Conservation (phyloP, 2,888 invertebrate species). For the Cylindroiulus punctatus region DNA sequence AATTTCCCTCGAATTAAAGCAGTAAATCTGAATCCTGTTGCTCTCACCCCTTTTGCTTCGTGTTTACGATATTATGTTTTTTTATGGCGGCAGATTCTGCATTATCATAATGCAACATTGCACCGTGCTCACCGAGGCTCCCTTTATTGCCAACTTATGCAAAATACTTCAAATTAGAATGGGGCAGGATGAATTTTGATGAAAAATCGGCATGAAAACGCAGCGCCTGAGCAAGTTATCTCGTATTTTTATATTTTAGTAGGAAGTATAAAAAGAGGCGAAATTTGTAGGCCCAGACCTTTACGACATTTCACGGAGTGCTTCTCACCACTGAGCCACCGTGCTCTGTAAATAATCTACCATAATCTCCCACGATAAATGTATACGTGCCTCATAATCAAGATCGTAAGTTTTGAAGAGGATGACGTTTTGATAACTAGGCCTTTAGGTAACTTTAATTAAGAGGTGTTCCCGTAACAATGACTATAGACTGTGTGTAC, state of each 20-base stretch:
- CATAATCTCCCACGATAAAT: constrained; percentile 4
- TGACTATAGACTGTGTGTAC: no score
- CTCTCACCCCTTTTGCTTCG: constrained; percentile 28
- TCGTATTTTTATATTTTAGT: neutral
- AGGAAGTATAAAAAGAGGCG: neutral
- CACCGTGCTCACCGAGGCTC: neutral
- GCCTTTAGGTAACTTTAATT: neutral
- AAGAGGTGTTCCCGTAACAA: no score
- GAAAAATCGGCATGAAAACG: neutral
- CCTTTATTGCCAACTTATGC: constrained; percentile 34
- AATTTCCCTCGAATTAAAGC: neutral
- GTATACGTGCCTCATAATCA: constrained; percentile 30
- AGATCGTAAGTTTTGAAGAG: neutral
- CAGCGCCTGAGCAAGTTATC: neutral
- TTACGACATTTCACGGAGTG: neutral
- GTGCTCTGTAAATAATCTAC: constrained; percentile 22
- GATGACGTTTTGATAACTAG: neutral
- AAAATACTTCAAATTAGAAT: constrained; percentile 37
- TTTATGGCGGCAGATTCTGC: constrained; percentile 29
- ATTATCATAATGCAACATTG: constrained; percentile 14
- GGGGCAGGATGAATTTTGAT: neutral
- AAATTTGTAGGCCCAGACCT: constrained; percentile 26
- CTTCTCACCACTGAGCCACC: constrained; percentile 37
- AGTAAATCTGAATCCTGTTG: constrained; percentile 28
- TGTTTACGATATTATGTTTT: constrained; percentile 2